Conservation (phyloP, 2,888 invertebrate species). For the Formica aserva region DNA sequence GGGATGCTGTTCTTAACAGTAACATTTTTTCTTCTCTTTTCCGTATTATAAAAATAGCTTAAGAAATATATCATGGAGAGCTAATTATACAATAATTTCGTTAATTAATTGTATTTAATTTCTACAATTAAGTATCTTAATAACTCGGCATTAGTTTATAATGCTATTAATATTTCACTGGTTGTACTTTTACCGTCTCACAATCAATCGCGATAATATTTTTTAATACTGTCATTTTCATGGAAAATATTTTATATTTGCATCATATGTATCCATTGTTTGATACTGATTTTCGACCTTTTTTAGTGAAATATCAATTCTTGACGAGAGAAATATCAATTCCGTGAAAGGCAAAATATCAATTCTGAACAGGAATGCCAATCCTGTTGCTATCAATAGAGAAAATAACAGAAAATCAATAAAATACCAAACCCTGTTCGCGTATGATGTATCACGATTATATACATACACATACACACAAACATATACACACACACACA, state of each 20-base stretch:
- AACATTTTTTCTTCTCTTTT: background rate
- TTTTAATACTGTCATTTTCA: background rate
- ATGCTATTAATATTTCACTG: background rate
- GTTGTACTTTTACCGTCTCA: background rate
- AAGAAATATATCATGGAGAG: background rate
- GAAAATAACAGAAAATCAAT: constrained; percentile 43
- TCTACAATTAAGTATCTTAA: background rate
- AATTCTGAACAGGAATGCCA: constrained; percentile 42
- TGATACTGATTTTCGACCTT: constrained; percentile 18
- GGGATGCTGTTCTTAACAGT: background rate
- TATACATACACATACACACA: background rate
- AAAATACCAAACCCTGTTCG: constrained; percentile 8
- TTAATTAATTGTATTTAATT: background rate
- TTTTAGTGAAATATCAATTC: constrained; percentile 33
- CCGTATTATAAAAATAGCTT: background rate
- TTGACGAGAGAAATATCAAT: constrained; percentile 14
- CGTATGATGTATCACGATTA: constrained; percentile 16
- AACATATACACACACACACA: background rate
- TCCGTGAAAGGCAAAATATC: constrained; percentile 25
- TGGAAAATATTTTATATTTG: constrained; percentile 4
- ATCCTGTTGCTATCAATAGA: constrained; percentile 42
- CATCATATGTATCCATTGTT: constrained; percentile 14
- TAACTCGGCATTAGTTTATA: background rate
- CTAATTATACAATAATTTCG: background rate
- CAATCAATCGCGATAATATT: background rate